phyloP scores from a whole-genome alignment of 2,888 invertebrate genomes.

The Ptychoptera albimana region DNA sequence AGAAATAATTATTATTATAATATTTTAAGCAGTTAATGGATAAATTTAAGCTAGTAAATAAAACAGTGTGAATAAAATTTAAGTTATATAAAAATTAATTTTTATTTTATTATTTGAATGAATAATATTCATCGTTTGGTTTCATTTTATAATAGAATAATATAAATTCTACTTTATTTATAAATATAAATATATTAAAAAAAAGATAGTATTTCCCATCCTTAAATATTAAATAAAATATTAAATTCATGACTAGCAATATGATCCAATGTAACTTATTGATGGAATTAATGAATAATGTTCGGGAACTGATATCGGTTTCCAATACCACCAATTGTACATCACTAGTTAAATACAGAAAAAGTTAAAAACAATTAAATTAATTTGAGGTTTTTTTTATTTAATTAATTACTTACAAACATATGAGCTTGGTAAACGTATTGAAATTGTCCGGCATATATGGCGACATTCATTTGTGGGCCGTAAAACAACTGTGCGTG shows the following conservation, averaged over 20 bases:
- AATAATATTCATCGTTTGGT: too few species aligned
- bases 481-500: conserved; percentile 50
- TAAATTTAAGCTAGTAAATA: too few species aligned
- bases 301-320: conserved; percentile 46
- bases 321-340: conserved; percentile 67
- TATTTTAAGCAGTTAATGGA: conserved; percentile 10
- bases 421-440: conserved; percentile 53
- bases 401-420: conserved; percentile 49
- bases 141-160: too few species aligned
- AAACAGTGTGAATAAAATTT: too few species aligned
- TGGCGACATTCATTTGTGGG: conserved; percentile 63
- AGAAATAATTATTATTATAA: conserved; percentile 1
- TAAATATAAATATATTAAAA: background rate
- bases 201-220: background rate
- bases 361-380: background rate
- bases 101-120: too few species aligned
- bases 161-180: background rate
- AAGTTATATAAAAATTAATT: too few species aligned
- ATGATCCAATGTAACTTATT: conserved; percentile 49
- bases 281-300: conserved; percentile 39
- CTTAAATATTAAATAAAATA: background rate
- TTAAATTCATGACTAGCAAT: conserved; percentile 32
- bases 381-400: background rate
- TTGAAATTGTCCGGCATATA: conserved; percentile 52
- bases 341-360: conserved; percentile 38